Base-by-base conservation (phyloP, 2,797 vertebrate genomes). In the Urosaurus nigricauda region DNA sequence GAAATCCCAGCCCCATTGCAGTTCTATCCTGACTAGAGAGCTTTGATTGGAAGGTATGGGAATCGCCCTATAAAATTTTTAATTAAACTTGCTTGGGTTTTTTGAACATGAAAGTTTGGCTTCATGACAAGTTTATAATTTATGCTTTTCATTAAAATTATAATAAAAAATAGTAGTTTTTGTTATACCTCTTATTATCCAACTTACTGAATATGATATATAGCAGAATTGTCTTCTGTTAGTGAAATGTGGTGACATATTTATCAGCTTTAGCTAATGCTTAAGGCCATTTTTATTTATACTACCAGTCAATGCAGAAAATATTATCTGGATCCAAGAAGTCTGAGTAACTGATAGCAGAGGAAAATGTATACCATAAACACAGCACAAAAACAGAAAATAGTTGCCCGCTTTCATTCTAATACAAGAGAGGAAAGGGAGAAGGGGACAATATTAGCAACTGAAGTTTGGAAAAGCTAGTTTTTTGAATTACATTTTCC, bases 81-180 rank as follows among this genome's bases (percentile, higher is more conserved):
- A 70, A 70, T 83, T 47, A 70, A 70, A 83, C 29, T 70, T 4
- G 78, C 65, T 82, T 82, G 6, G 17, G 0, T 19, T 74, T 40
- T 63, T 40, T 6, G 26, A 71, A 56, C 19, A 26, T 9, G 2
- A 35, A 73, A 40, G 35, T 26, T 84, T 74, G 51, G 71, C 53
- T 77, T 85, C 35, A 63, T 75, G 24, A 77, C 53, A 85, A 75
- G 2, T 63, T 75, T 73, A 56, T 24, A 85, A 77, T 85, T 32
- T 35, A 77, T 40, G 1, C 29, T 75, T 58, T 19, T 58, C 19
- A 84, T 51, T 53, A 71, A n/a, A 47, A 70, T 68, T 70, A 35
- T 71, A 51, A 35, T 70, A n/a, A 35, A 80, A 35, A 43, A 60
- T 37, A 26, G 16, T 14, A 32, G 5, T 43, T 79, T 58, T 63